Conservation (phyloP, 2,797 vertebrate species). For the Todus mexicanus region DNA sequence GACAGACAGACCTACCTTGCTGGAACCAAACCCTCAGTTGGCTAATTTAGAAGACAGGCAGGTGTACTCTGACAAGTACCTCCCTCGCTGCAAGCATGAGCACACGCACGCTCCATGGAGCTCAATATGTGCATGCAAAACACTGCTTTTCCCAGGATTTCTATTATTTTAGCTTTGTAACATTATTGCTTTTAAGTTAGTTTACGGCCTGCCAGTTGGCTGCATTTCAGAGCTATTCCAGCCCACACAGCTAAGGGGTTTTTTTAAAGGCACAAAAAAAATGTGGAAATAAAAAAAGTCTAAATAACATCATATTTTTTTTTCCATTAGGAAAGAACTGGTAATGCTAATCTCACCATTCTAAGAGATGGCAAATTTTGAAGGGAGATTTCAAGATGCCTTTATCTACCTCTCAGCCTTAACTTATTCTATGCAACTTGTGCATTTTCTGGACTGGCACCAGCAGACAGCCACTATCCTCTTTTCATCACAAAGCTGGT, state of each 20-base stretch:
- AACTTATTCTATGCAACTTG: background rate
- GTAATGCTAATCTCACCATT: background rate
- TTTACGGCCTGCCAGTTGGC: background rate
- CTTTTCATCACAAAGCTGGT: background rate
- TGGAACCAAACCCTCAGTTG: background rate
- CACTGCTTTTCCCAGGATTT: background rate
- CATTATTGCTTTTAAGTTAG: background rate
- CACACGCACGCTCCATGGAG: background rate
- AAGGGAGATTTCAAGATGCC: background rate
- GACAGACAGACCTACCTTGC: background rate
- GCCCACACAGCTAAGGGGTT: background rate
- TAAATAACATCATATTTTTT: background rate
- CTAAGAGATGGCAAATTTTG: background rate
- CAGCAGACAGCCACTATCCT: background rate
- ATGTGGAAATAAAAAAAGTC: background rate
- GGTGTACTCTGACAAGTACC: background rate
- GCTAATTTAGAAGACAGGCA: background rate
- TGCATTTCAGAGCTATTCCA: conserved; percentile 32
- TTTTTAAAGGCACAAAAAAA: background rate
- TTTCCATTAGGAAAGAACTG: background rate
- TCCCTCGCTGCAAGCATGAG: background rate
- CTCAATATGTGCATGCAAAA: background rate
- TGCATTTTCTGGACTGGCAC: background rate
- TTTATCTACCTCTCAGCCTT: background rate
- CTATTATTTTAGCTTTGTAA: conserved; percentile 5